Conservation (phyloP, 2,797 vertebrate species). For the Rhincodon typus region DNA sequence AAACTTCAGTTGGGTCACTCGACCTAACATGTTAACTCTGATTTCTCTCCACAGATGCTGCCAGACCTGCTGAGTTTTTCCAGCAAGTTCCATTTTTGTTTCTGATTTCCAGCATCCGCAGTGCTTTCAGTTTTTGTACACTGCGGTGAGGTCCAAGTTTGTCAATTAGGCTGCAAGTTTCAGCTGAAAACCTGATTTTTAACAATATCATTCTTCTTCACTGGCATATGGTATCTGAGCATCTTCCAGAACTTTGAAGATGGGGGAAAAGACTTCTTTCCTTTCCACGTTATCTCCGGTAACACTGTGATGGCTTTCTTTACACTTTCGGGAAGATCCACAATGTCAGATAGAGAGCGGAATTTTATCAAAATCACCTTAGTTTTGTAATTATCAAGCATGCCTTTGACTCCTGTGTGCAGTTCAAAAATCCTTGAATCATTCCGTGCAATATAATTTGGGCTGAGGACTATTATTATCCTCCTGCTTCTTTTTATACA, state of each 20-base stretch:
- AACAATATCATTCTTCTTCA: slow-evolving; percentile 44
- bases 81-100: too few species aligned
- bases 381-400: slow-evolving; percentile 60
- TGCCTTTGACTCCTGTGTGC: slow-evolving; percentile 69
- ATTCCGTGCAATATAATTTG: slow-evolving; percentile 56
- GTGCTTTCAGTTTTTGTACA: background rate
- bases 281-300: slow-evolving; percentile 64
- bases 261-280: slow-evolving; percentile 44
- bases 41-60: too few species aligned
- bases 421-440: slow-evolving; percentile 70
- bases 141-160: background rate
- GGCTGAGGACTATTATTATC: slow-evolving; percentile 71
- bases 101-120: too few species aligned
- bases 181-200: background rate
- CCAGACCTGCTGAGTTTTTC: too few species aligned
- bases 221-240: slow-evolving; percentile 66
- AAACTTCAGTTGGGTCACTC: too few species aligned
- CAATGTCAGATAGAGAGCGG: slow-evolving; percentile 52
- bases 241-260: slow-evolving; percentile 68
- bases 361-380: slow-evolving; percentile 74
- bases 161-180: background rate
- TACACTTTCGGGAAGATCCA: slow-evolving; percentile 62
- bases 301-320: slow-evolving; percentile 70
- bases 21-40: too few species aligned
- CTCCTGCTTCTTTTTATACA: slow-evolving; percentile 69